A percentile compares a stretch with the other conserved stretches of the same genome.
Evolutionary conservation across 2,888 invertebrate genomes (phyloP).

Genomic region (Orthosia gothica): DNA sequence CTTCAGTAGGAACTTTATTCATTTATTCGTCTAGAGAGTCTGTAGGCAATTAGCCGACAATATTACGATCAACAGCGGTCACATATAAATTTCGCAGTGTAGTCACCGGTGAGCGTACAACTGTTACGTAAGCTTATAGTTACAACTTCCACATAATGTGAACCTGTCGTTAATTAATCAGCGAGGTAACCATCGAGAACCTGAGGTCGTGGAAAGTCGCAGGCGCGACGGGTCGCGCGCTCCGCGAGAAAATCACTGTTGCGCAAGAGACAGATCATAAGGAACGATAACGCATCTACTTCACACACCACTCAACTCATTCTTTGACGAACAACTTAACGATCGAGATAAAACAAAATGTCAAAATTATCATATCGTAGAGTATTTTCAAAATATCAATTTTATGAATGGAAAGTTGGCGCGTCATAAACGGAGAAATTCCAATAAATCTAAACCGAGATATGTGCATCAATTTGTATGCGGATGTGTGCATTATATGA

Average conservation of each 20-base stretch:
- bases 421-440: slow-evolving; percentile 44
- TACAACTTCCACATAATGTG: slow-evolving; percentile 55
- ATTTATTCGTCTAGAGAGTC: slow-evolving; percentile 16
- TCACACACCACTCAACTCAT: slow-evolving; percentile 7
- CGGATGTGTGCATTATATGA: slow-evolving; percentile 51
- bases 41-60: slow-evolving; percentile 24
- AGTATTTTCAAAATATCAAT: slow-evolving; percentile 15
- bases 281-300: slow-evolving; percentile 47
- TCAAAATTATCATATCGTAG: slow-evolving; percentile 25
- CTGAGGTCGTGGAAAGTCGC: slow-evolving; percentile 81
- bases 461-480: slow-evolving; percentile 49
- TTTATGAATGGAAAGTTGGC: slow-evolving; percentile 40
- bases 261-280: slow-evolving; percentile 65
- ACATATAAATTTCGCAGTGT: slow-evolving; percentile 41
- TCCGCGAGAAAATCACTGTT: slow-evolving; percentile 73
- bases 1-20: slow-evolving; percentile 26
- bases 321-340: slow-evolving; percentile 12
- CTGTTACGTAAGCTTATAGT: slow-evolving; percentile 51
- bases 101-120: slow-evolving; percentile 29
- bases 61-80: slow-evolving; percentile 12
- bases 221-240: slow-evolving; percentile 63
- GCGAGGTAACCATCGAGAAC: slow-evolving; percentile 60
- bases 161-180: slow-evolving; percentile 68
- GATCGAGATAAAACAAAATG: slow-evolving; percentile 31
- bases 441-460: slow-evolving; percentile 34